Evolutionary conservation across 2,113 vertebrate species (phyloP).

Genomic region (Perca fluviatilis): DNA sequence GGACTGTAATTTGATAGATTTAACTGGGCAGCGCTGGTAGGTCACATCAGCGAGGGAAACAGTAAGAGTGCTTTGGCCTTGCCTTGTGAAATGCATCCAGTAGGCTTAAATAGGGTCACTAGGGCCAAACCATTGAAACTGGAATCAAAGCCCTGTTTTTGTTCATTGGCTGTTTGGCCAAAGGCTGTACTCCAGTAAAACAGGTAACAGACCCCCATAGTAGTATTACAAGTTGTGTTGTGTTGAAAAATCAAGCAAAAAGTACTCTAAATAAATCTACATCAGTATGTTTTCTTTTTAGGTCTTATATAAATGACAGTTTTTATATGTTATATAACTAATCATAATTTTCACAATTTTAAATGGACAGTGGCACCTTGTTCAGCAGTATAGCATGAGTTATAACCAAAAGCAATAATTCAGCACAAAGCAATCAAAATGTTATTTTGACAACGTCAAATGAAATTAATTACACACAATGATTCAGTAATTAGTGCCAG

Average conservation of each 20-base stretch:
- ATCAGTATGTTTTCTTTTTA: background rate
- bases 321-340: background rate
- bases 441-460: background rate
- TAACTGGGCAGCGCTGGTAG: constrained; percentile 3
- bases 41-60: background rate
- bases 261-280: background rate
- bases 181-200: background rate
- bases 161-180: background rate
- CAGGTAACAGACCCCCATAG: background rate
- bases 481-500: constrained; percentile 20
- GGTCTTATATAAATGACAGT: background rate
- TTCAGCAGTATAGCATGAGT: background rate
- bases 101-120: background rate
- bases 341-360: background rate
- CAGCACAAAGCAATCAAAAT: background rate
- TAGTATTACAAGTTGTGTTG: no score
- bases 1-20: constrained; percentile 18
- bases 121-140: constrained; percentile 19
- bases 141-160: constrained; percentile 15
- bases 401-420: background rate
- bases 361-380: background rate
- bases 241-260: background rate
- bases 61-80: constrained; percentile 2
- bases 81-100: background rate
- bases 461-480: constrained; percentile 11